Conservation (phyloP, 2,888 invertebrate genomes). For the Drosophila kuntzei region DNA sequence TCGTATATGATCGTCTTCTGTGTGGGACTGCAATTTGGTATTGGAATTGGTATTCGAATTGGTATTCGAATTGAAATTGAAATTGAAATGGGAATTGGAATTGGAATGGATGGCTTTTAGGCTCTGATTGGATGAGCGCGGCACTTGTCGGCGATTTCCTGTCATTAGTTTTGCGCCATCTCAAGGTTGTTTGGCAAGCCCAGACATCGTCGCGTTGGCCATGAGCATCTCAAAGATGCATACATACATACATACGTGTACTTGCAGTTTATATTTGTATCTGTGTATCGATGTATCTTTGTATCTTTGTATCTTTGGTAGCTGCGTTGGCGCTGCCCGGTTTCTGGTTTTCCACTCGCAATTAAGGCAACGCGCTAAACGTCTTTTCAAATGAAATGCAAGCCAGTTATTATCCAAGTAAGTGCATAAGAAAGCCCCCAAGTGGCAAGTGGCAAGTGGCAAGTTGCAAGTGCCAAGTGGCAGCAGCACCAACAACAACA, state of each 20-base stretch:
- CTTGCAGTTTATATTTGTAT: conserved; percentile 20
- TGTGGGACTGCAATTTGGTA: conserved; percentile 38
- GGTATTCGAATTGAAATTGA: conserved; percentile 1
- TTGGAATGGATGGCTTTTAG: conserved; percentile 25
- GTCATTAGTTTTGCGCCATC: conserved; percentile 74
- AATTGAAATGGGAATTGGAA: conserved; percentile 1
- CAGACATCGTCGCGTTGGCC: conserved; percentile 51
- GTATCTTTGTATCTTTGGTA: conserved; percentile 12
- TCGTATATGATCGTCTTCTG: conserved; percentile 45
- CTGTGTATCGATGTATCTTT: conserved; percentile 1
- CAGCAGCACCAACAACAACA: conserved; percentile 27
- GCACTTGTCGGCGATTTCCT: conserved; percentile 75
- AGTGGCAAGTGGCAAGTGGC: conserved; percentile 41
- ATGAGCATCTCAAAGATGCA: conserved; percentile 35
- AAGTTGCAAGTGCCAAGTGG: conserved; percentile 14
- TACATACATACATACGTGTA: not conserved
- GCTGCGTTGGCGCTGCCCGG: conserved; percentile 46
- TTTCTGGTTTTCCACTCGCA: conserved; percentile 58
- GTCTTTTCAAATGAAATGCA: conserved; percentile 76
- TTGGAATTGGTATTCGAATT: not conserved
- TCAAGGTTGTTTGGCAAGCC: conserved; percentile 78
- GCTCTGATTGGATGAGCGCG: conserved; percentile 41
- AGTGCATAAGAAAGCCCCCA: conserved; percentile 59
- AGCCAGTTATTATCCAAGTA: conserved; percentile 73
- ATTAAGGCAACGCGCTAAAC: conserved; percentile 71